Evolutionary conservation across 2,797 vertebrate species (phyloP).

Genomic region (Heliangelus exortis): DNA sequence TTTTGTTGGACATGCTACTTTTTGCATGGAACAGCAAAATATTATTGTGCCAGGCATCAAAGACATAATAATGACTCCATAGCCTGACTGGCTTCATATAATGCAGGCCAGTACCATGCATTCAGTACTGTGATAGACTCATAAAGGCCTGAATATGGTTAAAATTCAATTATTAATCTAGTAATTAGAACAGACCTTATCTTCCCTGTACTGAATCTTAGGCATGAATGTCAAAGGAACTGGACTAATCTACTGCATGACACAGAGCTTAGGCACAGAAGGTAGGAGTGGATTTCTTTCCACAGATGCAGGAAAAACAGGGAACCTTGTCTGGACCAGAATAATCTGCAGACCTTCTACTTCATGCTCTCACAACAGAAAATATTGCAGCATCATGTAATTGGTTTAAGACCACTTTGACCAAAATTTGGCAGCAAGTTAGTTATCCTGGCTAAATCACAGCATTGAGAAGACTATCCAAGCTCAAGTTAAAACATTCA

Average conservation of each 20-base stretch:
- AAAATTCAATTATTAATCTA: neutral
- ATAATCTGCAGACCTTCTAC: neutral
- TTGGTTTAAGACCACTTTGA: neutral
- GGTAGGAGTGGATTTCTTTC: neutral
- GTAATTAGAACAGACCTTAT: neutral
- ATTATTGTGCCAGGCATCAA: neutral
- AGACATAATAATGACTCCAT: neutral
- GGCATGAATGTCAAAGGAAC: neutral
- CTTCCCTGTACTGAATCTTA: neutral
- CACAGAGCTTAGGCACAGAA: neutral
- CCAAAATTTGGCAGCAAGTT: neutral
- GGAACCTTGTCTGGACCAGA: neutral
- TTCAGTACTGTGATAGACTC: neutral
- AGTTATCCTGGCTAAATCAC: neutral
- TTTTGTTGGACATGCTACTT: neutral
- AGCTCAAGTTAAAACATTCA: neutral
- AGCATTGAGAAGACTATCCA: neutral
- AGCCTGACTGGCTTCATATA: neutral
- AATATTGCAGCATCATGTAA: neutral
- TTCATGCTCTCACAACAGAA: neutral
- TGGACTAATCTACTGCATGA: neutral
- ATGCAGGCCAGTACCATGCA: neutral
- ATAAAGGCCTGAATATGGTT: neutral
- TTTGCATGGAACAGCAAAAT: constrained; percentile 7
- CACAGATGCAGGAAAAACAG: neutral